These are phyloP conservation scores for Trachelus tabidus DNA, from an alignment of 2,888 invertebrate species.

Conservation along the genomic window DNA sequence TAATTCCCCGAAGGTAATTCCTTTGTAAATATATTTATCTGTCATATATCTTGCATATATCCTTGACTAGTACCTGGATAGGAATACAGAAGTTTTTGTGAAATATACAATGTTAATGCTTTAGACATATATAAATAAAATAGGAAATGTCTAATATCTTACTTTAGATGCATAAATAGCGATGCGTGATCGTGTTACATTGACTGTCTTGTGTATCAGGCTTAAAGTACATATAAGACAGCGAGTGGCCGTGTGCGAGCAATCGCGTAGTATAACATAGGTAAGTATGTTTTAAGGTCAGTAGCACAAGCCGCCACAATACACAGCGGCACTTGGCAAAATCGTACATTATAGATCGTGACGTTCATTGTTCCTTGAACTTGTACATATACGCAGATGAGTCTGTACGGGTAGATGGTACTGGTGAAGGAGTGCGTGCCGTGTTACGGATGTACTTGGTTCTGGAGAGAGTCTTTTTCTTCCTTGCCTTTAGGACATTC, in stretches of 20 bases:
- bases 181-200: not conserved
- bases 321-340: constrained; percentile 43
- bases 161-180: not conserved
- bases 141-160: not conserved
- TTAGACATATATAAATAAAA: not conserved
- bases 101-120: not conserved
- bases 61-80: not conserved
- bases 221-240: not conserved
- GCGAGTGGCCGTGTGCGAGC: constrained; percentile 1
- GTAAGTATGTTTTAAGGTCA: constrained; percentile 65
- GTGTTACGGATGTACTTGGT: not conserved
- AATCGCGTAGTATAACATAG: constrained; percentile 59
- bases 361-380: constrained; percentile 61
- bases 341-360: constrained; percentile 60
- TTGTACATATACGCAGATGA: constrained; percentile 37
- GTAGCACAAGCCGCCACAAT: constrained; percentile 55
- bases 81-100: not conserved
- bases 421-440: constrained; percentile 9
- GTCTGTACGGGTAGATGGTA: constrained; percentile 14
- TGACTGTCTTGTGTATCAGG: not conserved
- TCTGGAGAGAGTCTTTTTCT: not conserved
- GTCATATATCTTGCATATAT: not conserved
- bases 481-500: not conserved
- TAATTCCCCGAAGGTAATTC: not conserved
- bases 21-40: not conserved